Base-by-base conservation (phyloP, 2,797 vertebrate species). In the Adrianichthys oophorus region DNA sequence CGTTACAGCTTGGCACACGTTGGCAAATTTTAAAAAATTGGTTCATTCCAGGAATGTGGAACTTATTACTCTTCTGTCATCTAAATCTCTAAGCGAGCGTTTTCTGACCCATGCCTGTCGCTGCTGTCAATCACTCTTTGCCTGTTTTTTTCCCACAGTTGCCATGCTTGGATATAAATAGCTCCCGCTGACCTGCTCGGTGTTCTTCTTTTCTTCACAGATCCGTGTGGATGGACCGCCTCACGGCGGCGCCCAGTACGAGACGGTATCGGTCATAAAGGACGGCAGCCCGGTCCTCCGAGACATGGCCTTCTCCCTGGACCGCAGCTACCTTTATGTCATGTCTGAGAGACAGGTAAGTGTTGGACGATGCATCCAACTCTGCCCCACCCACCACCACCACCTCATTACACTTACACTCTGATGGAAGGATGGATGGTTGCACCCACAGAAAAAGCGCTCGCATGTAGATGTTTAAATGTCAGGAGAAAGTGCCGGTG, bases 321-420 rank as follows among this genome's bases (percentile, higher is more conserved):
- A 98, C 76, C 91, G 91, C 65, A 94, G 90, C 87, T 95, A 92
- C 79, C 92, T 99, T 69, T 98, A 98, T 7, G 72, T 98, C 74
- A 98, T 98, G 96, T 95, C 97, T 0, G 96, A 98, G 79, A 93
- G 93, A 78, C 96, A 99, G 95, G 97, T 98, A 73, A 54, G 86
- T 40, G 65, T 1, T 23, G 40, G 12, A 10, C 47, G 47, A 57
- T 5, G 8, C 32, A 12, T 12, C 21, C 5, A 48, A 41, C 51
- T 43, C 29, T 37, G 32, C 6, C 45, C n/a, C 48, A 7, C 6
- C 53, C 46, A 13, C 32, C 24, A 26, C 24, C 5, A 26, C 4
- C 32, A 37, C 32, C 32, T 37, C 32, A 56, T 59, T 56, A 57
- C 24, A 3, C 19, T 15, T 47, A 37, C 1, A 1, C 3, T n/a